A percentile compares a stretch with the other conserved stretches of the same genome.
phyloP scores from a whole-genome alignment of 2,888 invertebrate genomes.

The Noctua janthina region DNA sequence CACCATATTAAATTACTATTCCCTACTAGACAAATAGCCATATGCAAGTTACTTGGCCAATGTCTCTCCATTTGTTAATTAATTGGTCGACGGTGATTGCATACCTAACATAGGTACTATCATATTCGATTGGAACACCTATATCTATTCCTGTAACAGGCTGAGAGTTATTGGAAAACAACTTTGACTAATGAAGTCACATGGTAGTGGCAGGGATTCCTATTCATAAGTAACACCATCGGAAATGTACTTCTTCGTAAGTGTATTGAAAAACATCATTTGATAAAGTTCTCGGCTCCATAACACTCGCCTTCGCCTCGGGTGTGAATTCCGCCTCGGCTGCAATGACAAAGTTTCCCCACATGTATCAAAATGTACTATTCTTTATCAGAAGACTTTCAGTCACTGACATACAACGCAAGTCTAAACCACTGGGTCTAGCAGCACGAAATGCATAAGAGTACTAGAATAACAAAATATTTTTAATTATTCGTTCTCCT shows the following conservation, averaged over 20 bases:
- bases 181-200: background rate
- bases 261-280: background rate
- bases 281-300: background rate
- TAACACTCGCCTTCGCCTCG: background rate
- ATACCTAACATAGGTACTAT: background rate
- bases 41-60: slow-evolving; percentile 3
- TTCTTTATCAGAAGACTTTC: background rate
- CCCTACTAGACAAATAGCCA: background rate
- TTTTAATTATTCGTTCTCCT: background rate
- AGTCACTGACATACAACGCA: background rate
- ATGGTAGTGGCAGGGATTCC: background rate
- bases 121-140: background rate
- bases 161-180: background rate
- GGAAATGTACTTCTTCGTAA: background rate
- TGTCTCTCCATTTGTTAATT: slow-evolving; percentile 49
- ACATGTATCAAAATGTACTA: background rate
- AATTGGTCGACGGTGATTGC: slow-evolving; percentile 39
- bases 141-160: background rate
- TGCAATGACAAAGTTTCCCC: background rate
- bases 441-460: background rate
- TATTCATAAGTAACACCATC: background rate
- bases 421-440: background rate
- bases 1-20: background rate
- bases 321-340: background rate
- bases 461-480: background rate